Base-by-base conservation (phyloP, 2,888 invertebrate genomes). In the Tenthredo livida region DNA sequence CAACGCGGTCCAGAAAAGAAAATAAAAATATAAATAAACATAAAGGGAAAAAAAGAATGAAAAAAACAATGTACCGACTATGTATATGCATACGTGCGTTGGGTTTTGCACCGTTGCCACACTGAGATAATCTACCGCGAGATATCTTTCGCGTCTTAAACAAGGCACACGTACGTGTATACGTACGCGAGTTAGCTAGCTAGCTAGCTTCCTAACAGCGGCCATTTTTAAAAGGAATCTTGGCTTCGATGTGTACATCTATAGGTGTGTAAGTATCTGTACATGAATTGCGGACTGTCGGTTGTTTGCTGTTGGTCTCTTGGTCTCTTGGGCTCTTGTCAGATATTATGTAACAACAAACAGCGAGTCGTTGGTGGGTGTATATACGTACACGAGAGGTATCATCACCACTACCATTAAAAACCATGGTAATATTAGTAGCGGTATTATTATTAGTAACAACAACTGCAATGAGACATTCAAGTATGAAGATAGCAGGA, bases 181-280 rank as follows among this genome's bases (percentile, higher is more conserved):
- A 21, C n/a, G 50, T 43, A 43, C 6, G 50, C 29, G 29, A 67
- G 33, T 25, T 1, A 17, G 54, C 54, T n/a, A n/a, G n/a, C 54
- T 47, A 47, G 43, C 43, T 15, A 47, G 15, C 47, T 47, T 47
- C 47, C 47, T 47, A 47, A 47, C 43, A 54, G 77, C 77, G 77
- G 77, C 77, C 77, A 77, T 77, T 77, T 77, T 77, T 77, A 77
- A 77, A 77, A 50, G 77, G 54, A 77, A 77, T 77, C 77, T 77
- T 77, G 25, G 77, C 77, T 29, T 54, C 29, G 50, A 50, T 54
- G 77, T 77, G 2, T 73, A 17, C 43, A 43, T 5, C 43, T n/a
- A 33, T 29, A 15, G 17, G 37, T 37, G 12, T 37, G 17, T 17
- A 33, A 4, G 33, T 25, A 70, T 21, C 25, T 67, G 6, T 67